Evolutionary conservation across 2,113 vertebrate species (phyloP), one percentile per base, ranked within the genome.

Genomic region (Forbesichthys papilliferus): DNA sequence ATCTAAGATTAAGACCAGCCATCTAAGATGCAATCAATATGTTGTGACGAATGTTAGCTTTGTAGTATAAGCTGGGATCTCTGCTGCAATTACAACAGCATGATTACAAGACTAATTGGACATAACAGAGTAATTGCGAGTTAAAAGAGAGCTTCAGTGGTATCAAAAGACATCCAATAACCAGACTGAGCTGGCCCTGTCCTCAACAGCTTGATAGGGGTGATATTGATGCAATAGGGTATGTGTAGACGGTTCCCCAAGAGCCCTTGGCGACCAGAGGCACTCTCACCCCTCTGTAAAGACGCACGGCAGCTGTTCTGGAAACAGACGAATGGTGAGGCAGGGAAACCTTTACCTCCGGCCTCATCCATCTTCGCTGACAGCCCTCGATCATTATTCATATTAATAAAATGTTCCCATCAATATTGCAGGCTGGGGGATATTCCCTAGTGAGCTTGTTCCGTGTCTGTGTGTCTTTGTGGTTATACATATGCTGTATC

Each of bases 61-160:
- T 88, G 83, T 87, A 84, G 81, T 73, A 49, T 77, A 68, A 84
- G 79, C 79, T 82, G 73, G 53, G 68, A 83, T 85, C 84, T 85
- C 82, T 59, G 80, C 69, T 20, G 81, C 74, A 88, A 88, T 89
- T 84, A 87, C 79, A 46, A 18, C 67, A 54, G 71, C 60, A 18
- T 90, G 86, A 91, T 91, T 90, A 87, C 79, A 77, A 61, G 77
- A 71, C 88, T 88, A 90, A 92, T 90, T 89, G 86, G 82, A 88
- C 82, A 79, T 77, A 87, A 83, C 86, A 82, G 77, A 80, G 60
- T 83, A 84, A 88, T 86, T 84, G 83, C 77, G 79, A 85, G 77
- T 72, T 75, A 74, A 88, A 42, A 84, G 53, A 73, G 66, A 75
- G 86, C 66, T 49, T 16, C 71, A n/a, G 82, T 48, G 65, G 76